phyloP scores from a whole-genome alignment of 2,888 invertebrate genomes.

The Graphium colonna region DNA sequence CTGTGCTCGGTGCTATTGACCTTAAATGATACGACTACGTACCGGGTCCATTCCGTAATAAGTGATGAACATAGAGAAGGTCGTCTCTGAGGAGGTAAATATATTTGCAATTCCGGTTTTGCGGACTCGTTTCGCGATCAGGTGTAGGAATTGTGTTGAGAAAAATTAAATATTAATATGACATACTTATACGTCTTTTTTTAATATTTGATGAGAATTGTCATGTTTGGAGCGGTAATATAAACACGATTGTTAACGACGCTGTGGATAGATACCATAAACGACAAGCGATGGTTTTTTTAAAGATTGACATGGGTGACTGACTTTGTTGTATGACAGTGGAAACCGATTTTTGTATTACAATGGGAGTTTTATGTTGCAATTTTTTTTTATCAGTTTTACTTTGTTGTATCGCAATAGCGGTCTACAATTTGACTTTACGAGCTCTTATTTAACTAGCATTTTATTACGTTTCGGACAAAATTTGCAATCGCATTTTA shows the following conservation, averaged over 20 bases:
- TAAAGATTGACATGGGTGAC: too few relatives aligned
- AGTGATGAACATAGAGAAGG: slow-evolving; percentile 29
- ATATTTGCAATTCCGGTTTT: slow-evolving; percentile 6
- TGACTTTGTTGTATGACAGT: too few relatives aligned
- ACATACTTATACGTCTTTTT: background rate
- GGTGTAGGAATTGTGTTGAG: too few relatives aligned
- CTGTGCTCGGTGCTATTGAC: slow-evolving; percentile 29
- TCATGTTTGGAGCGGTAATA: too few relatives aligned
- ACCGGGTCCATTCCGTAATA: slow-evolving; percentile 30
- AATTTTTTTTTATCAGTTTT: background rate
- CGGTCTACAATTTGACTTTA: too few relatives aligned
- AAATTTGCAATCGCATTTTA: too few relatives aligned
- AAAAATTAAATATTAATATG: background rate
- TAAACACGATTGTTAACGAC: too few relatives aligned
- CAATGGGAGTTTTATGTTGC: background rate
- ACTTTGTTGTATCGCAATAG: too few relatives aligned
- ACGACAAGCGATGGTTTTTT: too few relatives aligned
- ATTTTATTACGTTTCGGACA: background rate
- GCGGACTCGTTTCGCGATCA: background rate
- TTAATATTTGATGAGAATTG: background rate
- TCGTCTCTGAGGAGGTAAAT: slow-evolving; percentile 18
- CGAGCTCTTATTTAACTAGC: too few relatives aligned
- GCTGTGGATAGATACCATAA: too few relatives aligned
- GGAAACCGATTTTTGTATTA: background rate
- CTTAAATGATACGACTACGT: slow-evolving; percentile 33